Base-by-base conservation (phyloP, 2,113 vertebrate genomes). In the Panthera uncia region DNA sequence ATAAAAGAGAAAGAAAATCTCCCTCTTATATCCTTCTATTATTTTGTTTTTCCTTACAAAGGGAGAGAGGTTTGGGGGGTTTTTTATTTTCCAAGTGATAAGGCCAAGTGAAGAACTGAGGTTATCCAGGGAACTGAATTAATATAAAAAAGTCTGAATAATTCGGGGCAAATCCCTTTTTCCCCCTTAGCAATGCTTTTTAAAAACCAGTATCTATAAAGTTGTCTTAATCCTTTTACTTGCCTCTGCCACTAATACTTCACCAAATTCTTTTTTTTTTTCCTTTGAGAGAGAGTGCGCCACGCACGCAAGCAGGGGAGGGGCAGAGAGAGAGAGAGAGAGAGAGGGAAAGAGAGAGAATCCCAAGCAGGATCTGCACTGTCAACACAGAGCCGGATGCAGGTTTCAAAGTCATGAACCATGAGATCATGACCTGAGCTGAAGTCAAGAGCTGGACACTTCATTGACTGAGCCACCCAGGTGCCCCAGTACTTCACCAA, bases 71-170 rank as follows among this genome's bases (percentile, higher is more conserved):
- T 0, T 48, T 68, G 33, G 86, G 36, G 18, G 45, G 86, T 89
- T 36, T 80, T 86, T 80, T 80, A 38, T 69, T 71, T 85, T 55
- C 29, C 8, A 80, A 91, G 45, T 61, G 13, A n/a, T 79, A 94
- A 91, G 45, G 10, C 19, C 74, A 94, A 89, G 27, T 76, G 48
- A 93, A 85, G 81, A 96, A 80, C 18, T 94, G 31, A 91, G 88
- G 68, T 88, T 61, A 78, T 41, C 36, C 76, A 57, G 68, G 36
- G 78, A 90, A 85, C 19, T 50, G 41, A 74, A 91, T 88, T 87
- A 79, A 90, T 57, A 97, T 96, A 74, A 94, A 97, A 97, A 88
- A 52, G 13, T 19, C 86, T 63, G 86, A 94, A 80, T 94, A 90
- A 96, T 73, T 92, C 73, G 86, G 68, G 33, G 68, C 38, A 73